phyloP scores from a whole-genome alignment of 2,888 invertebrate genomes.

The Pristionchus exspectatus region DNA sequence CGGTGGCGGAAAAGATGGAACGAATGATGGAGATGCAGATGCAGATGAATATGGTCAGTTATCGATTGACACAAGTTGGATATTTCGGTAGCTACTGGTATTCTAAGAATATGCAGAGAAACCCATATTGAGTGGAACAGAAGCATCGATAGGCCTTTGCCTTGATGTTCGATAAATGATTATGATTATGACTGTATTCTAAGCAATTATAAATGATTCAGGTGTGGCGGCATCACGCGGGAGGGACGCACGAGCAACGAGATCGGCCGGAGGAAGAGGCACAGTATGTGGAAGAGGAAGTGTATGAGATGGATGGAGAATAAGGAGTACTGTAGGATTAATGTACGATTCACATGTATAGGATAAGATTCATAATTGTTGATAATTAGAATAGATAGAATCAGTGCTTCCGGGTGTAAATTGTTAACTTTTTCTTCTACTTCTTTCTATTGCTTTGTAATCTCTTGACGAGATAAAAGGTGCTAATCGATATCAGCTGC shows the following conservation, averaged over 20 bases:
- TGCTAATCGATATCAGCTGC: constrained; percentile 21
- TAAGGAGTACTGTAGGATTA: background rate
- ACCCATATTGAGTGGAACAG: too few species aligned
- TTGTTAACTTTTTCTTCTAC: background rate
- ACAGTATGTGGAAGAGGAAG: constrained; percentile 40
- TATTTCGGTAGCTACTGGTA: background rate
- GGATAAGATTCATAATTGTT: background rate
- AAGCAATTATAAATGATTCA: background rate
- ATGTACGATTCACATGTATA: background rate
- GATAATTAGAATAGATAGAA: background rate
- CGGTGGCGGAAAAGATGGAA: constrained; percentile 36
- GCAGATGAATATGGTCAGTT: constrained; percentile 48
- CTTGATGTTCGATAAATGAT: too few species aligned
- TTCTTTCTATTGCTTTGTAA: background rate
- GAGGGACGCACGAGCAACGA: background rate
- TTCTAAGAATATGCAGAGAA: too few species aligned
- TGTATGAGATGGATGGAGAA: constrained; percentile 24
- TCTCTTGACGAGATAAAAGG: background rate
- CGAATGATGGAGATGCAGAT: constrained; percentile 27
- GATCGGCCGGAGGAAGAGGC: constrained; percentile 23
- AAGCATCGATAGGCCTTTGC: too few species aligned
- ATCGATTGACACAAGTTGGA: background rate
- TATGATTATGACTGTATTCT: too few species aligned
- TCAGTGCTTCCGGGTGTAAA: background rate
- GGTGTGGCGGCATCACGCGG: background rate